phyloP scores from a whole-genome alignment of 2,888 invertebrate genomes.

The Saturnia pavonia region DNA sequence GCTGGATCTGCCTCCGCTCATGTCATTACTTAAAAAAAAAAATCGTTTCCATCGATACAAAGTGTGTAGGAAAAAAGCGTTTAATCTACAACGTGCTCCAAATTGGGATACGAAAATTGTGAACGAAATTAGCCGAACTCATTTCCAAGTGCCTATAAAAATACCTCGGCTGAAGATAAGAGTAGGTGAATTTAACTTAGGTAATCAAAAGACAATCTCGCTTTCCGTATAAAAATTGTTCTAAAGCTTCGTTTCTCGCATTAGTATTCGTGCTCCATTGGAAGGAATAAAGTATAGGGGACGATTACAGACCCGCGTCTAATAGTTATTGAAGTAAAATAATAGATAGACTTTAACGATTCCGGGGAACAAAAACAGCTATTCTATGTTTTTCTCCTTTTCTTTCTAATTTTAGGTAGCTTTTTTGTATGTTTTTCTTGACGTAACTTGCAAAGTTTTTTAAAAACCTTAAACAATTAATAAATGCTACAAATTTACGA shows the following conservation, averaged over 20 bases:
- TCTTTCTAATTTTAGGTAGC: neutral
- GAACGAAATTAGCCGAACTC: slow-evolving; percentile 5
- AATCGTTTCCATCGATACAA: neutral
- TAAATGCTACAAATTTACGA: too few species aligned
- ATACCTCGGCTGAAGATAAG: neutral
- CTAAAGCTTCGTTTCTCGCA: neutral
- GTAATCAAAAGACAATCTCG: slow-evolving; percentile 6
- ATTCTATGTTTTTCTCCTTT: neutral
- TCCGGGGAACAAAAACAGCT: neutral
- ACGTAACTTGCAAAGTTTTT: too few species aligned
- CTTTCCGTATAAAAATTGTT: slow-evolving; percentile 4
- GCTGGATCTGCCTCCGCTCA: too few species aligned
- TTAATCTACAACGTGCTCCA: neutral
- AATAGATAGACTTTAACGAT: neutral
- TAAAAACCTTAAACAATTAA: too few species aligned
- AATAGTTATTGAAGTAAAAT: slow-evolving; percentile 11
- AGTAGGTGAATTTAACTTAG: slow-evolving; percentile 7
- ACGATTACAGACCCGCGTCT: neutral
- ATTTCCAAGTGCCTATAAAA: neutral
- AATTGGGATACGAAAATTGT: neutral
- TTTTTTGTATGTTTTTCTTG: neutral
- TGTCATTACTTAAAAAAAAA: too few species aligned
- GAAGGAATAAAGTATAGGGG: neutral
- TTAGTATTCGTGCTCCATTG: slow-evolving; percentile 12
- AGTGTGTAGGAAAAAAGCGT: neutral